Percentiles rank a stretch among this genome's conserved stretches.
Conservation (phyloP, 2,113 vertebrate genomes). For the Chamaea fasciata region DNA sequence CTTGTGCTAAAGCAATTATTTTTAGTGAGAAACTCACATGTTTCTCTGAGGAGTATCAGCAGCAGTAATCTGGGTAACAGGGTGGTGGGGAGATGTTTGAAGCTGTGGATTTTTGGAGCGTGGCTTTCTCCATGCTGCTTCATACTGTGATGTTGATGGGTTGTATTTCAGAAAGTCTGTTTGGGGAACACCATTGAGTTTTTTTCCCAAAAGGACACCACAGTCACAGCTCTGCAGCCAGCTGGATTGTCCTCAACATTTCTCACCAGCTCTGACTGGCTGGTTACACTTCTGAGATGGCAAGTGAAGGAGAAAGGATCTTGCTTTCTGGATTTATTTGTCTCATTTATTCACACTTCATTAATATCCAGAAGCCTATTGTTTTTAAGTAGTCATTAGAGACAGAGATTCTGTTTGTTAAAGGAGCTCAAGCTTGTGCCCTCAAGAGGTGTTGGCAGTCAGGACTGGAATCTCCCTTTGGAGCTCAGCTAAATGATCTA, state of each 20-base stretch:
- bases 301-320: neutral
- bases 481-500: neutral
- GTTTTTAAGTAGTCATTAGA: neutral
- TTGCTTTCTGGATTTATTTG: neutral
- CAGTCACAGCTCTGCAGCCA: neutral
- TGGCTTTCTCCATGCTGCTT: neutral
- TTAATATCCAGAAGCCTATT: neutral
- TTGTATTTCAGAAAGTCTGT: neutral
- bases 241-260: neutral
- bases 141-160: fast-evolving
- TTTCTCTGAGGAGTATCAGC: neutral
- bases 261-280: neutral
- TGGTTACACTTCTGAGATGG: neutral
- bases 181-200: neutral
- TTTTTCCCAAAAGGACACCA: neutral
- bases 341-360: neutral
- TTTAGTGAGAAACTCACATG: neutral
- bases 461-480: neutral
- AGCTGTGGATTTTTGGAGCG: neutral
- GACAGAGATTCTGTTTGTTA: neutral
- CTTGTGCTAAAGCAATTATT: neutral
- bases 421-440: neutral
- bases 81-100: neutral
- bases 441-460: neutral
- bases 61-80: neutral